Evolutionary conservation across 2,888 invertebrate species (phyloP), one percentile per base, ranked within the genome.

Genomic region (Antitype chi): DNA sequence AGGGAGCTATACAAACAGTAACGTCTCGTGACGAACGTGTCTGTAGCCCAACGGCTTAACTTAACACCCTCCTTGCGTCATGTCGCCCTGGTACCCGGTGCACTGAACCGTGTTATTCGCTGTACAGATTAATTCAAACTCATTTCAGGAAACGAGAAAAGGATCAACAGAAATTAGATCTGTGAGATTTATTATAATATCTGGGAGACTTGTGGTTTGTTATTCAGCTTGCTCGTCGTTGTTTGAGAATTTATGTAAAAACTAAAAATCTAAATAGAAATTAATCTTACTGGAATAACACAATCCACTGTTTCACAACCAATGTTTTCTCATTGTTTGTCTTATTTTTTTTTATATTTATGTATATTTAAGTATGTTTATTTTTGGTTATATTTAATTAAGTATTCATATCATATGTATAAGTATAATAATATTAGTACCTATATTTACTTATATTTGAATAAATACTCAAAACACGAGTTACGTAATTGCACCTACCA

Each of bases 51-150:
- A n/a, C 62, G 80, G 78, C 85, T 86, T 82, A 87, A 87, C 87
- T 79, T 80, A 82, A 88, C 83, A 85, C 81, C 84, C 76, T 81
- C 85, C 79, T 71, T 76, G 76, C 82, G 68, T 81, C 76, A 81
- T 90, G 85, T 60, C 73, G 75, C 81, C 86, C 82, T 90, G 81
- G 87, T 90, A 86, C 75, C 68, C 77, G 68, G 85, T 85, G 88
- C 87, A 86, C 78, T 85, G 80, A 87, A 87, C 84, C 87, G 87
- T 86, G 77, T 82, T 82, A 89, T 87, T 83, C 76, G 77, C 68
- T 85, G 74, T 83, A 82, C 72, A 83, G 80, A 79, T 84, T 85
- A 86, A 87, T 78, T 76, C 74, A 78, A 84, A 84, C 81, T 78
- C 78, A 85, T 85, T 85, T 78, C 80, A 66, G 72, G 73, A 73